Percentiles rank a stretch among this genome's conserved stretches.
Conservation (phyloP, 2,113 vertebrate species). For the chimpanzee (Pan troglodytes) region NHGRI_mPanTro3-v2.1_pri NC_072421.2:81916001-81916500, state of each 20-base stretch:
- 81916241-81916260: slow-evolving; percentile 37
- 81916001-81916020: too few species aligned
- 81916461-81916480: slow-evolving; percentile 8
- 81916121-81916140: too few species aligned
- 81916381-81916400: neutral
- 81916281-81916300: neutral
- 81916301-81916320: neutral
- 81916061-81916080: too few species aligned
- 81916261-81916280: neutral
- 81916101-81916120: too few species aligned
- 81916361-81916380: neutral
- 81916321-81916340: neutral
- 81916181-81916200: neutral
- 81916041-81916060: too few species aligned
- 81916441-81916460: neutral
- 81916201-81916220: neutral
- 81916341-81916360: neutral
- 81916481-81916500: neutral
- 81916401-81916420: slow-evolving; percentile 2
- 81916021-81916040: too few species aligned
- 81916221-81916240: neutral
- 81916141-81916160: too few species aligned
- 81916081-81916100: too few species aligned
- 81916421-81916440: slow-evolving; percentile 16
- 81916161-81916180: too few species aligned